Base-by-base conservation (phyloP, 2,797 vertebrate species). In the Bradypus variegatus region DNA sequence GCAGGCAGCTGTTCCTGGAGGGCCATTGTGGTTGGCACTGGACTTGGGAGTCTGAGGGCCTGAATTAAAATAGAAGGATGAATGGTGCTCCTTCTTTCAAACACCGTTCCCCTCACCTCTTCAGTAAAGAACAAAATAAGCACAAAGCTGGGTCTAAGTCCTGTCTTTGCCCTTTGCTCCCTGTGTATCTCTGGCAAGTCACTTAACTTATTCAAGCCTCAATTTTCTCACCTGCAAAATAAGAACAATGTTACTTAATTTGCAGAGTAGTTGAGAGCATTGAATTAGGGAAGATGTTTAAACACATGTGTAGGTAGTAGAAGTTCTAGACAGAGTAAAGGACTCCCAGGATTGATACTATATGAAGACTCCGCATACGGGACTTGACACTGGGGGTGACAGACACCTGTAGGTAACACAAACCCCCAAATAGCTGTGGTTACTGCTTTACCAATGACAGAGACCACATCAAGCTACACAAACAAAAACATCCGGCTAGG, bases 361-460 rank as follows among this genome's bases (percentile, higher is more conserved):
- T 2, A 93, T 88, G 60, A 89, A 94, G 78, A 58, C 14, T 21
- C 33, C 38, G 50, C 5, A 0, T 50, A 14, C 55, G 60, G 55
- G 80, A 29, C 18, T 89, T 64, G 55, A 45, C 27, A 86, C 64
- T 77, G 62, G 72, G 50, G 80, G 65, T 78, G 58, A 53, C 91
- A 88, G 60, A 73, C 50, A 45, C 33, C 50, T 72, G 83, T 85
- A 86, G 55, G 75, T 62, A 48, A 31, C 31, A 38, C 33, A 76
- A 65, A 88, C 23, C 25, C 72, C 78, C 1, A 79, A 81, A 64
- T 53, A 83, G 72, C 65, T n/a, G 31, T 53, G 33, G 31, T 85
- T 58, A n/a, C 90, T 83, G 50, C 64, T 91, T 82, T 79, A 85
- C 41, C 88, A 88, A 45, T 15, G 62, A 88, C 58, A 88, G 29